A percentile compares a stretch with the other conserved stretches of the same genome.
Evolutionary conservation across 2,888 invertebrate species (phyloP).

Genomic region (Hirtodrosophila histrioides): DNA sequence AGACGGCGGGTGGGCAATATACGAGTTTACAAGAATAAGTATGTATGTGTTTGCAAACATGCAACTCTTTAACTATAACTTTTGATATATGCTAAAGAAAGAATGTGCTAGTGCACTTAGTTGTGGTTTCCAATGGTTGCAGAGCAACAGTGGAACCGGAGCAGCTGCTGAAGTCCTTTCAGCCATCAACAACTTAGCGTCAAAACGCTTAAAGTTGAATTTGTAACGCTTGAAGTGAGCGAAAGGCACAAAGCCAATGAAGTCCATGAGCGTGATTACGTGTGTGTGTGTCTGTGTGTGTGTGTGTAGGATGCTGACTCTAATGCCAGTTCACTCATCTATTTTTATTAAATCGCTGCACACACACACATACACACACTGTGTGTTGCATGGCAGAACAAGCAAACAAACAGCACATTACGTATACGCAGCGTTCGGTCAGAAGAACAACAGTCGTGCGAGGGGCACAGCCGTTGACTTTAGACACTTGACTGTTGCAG

Average conservation of each 20-base stretch:
- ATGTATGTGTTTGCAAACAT: slow-evolving; percentile 48
- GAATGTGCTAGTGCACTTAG: slow-evolving; percentile 72
- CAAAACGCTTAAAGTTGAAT: slow-evolving; percentile 79
- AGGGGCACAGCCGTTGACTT: slow-evolving; percentile 50
- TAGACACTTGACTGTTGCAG: slow-evolving; percentile 60
- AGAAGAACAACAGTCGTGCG: slow-evolving; percentile 28
- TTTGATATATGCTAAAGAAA: slow-evolving; percentile 76
- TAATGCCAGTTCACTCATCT: slow-evolving; percentile 69
- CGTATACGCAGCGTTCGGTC: slow-evolving; percentile 67
- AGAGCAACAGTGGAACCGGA: slow-evolving; percentile 7
- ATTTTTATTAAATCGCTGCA: slow-evolving; percentile 72
- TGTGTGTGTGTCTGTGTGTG: slow-evolving; percentile 12
- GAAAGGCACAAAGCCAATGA: slow-evolving; percentile 71
- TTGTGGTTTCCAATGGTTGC: slow-evolving; percentile 57
- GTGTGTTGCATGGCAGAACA: slow-evolving; percentile 42
- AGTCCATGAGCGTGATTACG: slow-evolving; percentile 34
- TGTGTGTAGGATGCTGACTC: slow-evolving; percentile 25
- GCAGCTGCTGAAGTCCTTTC: slow-evolving; percentile 18
- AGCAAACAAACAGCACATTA: slow-evolving; percentile 51
- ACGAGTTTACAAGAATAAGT: slow-evolving; percentile 1
- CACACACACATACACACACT: slow-evolving; percentile 26
- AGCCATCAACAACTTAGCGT: slow-evolving; percentile 77
- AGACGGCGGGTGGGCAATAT: slow-evolving; percentile 32
- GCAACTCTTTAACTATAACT: slow-evolving; percentile 78
- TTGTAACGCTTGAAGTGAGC: slow-evolving; percentile 75